phyloP scores from a whole-genome alignment of 2,888 invertebrate genomes.

The Bellardia bayeri region DNA sequence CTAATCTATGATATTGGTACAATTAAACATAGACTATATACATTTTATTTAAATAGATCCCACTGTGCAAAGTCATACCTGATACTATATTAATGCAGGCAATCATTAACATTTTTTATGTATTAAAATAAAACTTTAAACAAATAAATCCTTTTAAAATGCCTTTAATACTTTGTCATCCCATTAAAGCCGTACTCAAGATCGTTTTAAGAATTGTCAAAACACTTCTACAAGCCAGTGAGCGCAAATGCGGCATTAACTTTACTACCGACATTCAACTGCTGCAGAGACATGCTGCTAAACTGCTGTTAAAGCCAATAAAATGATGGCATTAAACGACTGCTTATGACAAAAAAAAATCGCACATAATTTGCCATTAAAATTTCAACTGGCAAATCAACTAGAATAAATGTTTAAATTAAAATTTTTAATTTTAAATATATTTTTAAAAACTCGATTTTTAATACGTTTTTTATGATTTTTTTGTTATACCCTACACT shows the following conservation, averaged over 20 bases:
- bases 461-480: not conserved
- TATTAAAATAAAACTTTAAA: constrained; percentile 33
- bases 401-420: not conserved
- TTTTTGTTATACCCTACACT: not conserved
- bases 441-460: not conserved
- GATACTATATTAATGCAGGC: not conserved
- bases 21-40: too few relatives aligned
- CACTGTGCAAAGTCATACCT: too few relatives aligned
- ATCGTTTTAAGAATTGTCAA: constrained; percentile 21
- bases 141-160: constrained; percentile 63
- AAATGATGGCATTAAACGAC: constrained; percentile 34
- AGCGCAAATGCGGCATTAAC: not conserved
- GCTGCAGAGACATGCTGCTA: constrained; percentile 11
- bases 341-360: constrained; percentile 7
- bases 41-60: too few relatives aligned
- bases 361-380: constrained; percentile 39
- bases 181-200: constrained; percentile 29
- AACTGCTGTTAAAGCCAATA: constrained; percentile 26
- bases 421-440: not conserved
- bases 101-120: constrained; percentile 31
- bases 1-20: too few relatives aligned
- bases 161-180: constrained; percentile 1
- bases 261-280: not conserved
- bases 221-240: constrained; percentile 23
- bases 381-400: constrained; percentile 46